Evolutionary conservation across 2,888 invertebrate genomes (phyloP), one percentile per base, ranked within the genome.

Genomic region (Trissolcus brochymenae): DNA sequence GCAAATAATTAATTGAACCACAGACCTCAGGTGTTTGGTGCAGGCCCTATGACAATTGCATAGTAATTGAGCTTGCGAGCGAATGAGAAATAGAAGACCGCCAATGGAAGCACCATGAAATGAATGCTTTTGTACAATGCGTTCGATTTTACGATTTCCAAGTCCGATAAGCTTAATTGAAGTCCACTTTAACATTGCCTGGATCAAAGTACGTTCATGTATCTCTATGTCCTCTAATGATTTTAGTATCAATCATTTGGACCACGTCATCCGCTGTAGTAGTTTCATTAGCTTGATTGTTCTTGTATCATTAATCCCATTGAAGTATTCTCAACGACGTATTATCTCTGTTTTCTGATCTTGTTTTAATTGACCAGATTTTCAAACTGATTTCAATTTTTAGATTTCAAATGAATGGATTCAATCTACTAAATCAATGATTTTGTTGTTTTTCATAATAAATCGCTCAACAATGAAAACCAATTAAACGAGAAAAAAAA

Each of bases 1-100:
- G 62, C 72, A 77, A 77, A 77, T 77, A 77, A 77, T 77, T 77
- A 73, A 77, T 77, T 51, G 77, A 56, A 65, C 62, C 64, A 41
- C 50, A 4, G 21, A 65, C 60, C 59, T 56, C 77, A 77, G 77
- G 72, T 77, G 77, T n/a, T 68, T 50, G 67, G 57, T 51, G 41
- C 60, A 67, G 64, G 62, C 46, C 60, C 77, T 62, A 64, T 68
- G 65, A 66, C 64, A 67, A 76, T 76, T 61, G 70, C 56, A 61
- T 76, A 61, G 70, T 76, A 70, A 76, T 61, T 76, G 60, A 67
- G 60, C 67, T 64, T 62, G 53, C 62, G 19, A 55, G 51, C 64
- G 62, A 67, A 72, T 21, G 75, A 50, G 62, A 65, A 64, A 55
- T 40, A 55, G 59, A 50, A 53, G 61, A 61, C 60, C 59, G 50